Evolutionary conservation across 2,888 invertebrate genomes (phyloP), one percentile per base, ranked within the genome.

Genomic region (Eulithis testata): DNA sequence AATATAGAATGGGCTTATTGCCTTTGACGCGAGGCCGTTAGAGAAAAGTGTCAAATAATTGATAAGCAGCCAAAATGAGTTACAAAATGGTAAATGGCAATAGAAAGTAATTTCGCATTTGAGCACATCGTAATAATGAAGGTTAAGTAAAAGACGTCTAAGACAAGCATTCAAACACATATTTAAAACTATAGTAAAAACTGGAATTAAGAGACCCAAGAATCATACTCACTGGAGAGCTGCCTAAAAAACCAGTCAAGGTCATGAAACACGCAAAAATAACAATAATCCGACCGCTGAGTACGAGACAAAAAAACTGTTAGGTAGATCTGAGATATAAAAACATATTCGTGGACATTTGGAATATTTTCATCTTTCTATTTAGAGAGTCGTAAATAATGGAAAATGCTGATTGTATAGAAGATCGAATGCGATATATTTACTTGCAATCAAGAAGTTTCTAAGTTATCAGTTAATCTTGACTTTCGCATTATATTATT

Each of bases 71-170:
- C 66, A 66, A 66, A 64, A 66, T 50, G 43, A 37, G 54, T 12
- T 12, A n/a, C 11, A 55, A 50, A 50, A 64, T 63, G 12, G 14
- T 56, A 21, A 21, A 21, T 21, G 21, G 44, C 7, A 47, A 2
- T 47, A 47, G 8, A 14, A 40, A 54, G 49, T 36, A 58, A 50
- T 63, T 69, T 70, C 63, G 61, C 70, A 61, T 61, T 61, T 37
- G n/a, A 8, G 54, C 50, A 36, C 75, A 73, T 76, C 73, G 74
- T 66, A 60, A 21, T 76, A 75, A 31, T 68, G 60, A 76, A 73
- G 72, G 73, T 72, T 63, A 50, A 11, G 8, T 11, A 7, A 11
- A 8, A 40, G 40, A 40, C 40, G 40, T 31, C 6, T 31, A 5
- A 31, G 31, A 6, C 31, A 31, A 6, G 40, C 40, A 9, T 8